Percentiles rank a stretch among this genome's conserved stretches.
Conservation (phyloP, 2,888 invertebrate species). For the Tenthredo mesomela region DNA sequence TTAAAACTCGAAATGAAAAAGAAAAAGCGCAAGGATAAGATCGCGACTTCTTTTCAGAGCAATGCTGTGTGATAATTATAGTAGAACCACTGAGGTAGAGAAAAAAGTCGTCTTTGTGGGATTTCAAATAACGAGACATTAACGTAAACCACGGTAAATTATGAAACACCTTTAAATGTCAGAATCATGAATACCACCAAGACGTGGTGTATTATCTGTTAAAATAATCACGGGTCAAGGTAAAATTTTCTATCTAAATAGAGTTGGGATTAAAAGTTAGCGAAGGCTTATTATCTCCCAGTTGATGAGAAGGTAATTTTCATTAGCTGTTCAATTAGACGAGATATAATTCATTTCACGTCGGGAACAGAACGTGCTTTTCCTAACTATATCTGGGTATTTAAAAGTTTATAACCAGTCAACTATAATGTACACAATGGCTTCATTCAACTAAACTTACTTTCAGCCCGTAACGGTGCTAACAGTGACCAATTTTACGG, state of each 20-base stretch:
- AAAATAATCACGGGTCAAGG: neutral
- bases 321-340: neutral
- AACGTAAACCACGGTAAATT: neutral
- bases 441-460: conserved; percentile 16
- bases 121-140: neutral
- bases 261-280: neutral
- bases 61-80: conserved; percentile 13
- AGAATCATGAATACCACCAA: neutral
- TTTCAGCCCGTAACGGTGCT: neutral
- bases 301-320: neutral
- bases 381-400: conserved; percentile 18
- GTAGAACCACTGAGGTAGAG: neutral
- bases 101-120: neutral
- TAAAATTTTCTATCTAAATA: neutral
- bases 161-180: neutral
- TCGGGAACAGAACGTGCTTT: neutral
- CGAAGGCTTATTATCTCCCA: neutral
- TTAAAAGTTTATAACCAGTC: conserved; percentile 38
- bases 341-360: neutral
- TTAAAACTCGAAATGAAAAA: conserved; percentile 11
- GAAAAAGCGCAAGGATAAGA: conserved; percentile 12
- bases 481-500: conserved; percentile 28
- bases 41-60: conserved; percentile 20
- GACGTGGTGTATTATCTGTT: neutral
- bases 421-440: conserved; percentile 18